Evolutionary conservation across 2,113 vertebrate genomes (phyloP).

Genomic region (Tinamus guttatus): DNA sequence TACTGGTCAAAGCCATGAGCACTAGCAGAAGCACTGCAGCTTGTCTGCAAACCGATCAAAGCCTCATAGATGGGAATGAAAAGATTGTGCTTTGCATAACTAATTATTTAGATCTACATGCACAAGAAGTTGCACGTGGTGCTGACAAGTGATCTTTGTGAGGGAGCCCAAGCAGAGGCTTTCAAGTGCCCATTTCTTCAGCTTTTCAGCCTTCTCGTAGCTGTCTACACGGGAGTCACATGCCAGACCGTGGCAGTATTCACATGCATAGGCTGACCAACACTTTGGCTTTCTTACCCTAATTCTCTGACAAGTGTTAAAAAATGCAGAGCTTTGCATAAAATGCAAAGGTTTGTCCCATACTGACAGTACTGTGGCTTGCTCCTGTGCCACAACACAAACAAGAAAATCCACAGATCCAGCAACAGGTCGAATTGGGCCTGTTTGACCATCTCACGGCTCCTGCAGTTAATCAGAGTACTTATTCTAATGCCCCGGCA

Average conservation of each 20-base stretch:
- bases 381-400: fast-evolving
- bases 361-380: neutral
- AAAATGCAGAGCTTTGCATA: neutral
- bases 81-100: neutral
- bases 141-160: conserved; percentile 23
- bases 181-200: neutral
- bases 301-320: neutral
- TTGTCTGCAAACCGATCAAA: neutral
- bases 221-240: neutral
- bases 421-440: neutral
- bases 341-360: neutral
- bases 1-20: neutral
- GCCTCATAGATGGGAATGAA: neutral
- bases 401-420: neutral
- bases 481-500: neutral
- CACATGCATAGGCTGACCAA: fast-evolving
- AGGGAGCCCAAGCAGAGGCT: neutral
- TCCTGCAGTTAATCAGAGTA: neutral
- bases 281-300: neutral
- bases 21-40: neutral
- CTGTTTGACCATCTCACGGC: neutral
- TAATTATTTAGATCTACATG: conserved; percentile 34
- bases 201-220: neutral
- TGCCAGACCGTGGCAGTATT: neutral
- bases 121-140: neutral